Conservation (phyloP, 2,888 invertebrate species). For the Lycaena phlaeas region DNA sequence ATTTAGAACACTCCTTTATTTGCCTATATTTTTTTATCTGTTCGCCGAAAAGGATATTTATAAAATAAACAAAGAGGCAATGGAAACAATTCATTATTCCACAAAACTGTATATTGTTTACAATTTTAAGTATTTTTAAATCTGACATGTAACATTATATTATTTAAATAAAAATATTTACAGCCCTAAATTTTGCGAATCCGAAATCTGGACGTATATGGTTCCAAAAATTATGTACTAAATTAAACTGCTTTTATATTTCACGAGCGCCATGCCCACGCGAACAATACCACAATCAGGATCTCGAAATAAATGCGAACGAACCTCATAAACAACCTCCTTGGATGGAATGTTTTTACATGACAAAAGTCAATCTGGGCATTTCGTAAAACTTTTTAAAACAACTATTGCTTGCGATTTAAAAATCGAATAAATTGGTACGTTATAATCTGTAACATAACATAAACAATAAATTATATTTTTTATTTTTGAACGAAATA, state of each 20-base stretch:
- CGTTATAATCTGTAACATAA: neutral
- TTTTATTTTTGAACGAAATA: neutral
- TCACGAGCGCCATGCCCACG: constrained; percentile 25
- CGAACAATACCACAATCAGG: constrained; percentile 16
- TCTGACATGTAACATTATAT: neutral
- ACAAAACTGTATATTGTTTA: neutral
- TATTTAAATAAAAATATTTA: neutral
- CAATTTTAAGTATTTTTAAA: neutral
- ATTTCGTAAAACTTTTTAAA: neutral
- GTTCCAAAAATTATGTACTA: constrained; percentile 2
- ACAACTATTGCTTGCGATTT: neutral
- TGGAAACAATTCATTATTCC: neutral
- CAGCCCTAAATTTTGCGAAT: neutral
- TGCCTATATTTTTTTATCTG: no score
- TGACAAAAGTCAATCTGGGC: neutral
- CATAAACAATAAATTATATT: neutral
- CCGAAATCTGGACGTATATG: neutral
- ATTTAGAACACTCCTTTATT: no score
- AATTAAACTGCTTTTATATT: constrained; percentile 15
- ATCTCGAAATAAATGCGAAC: constrained; percentile 20
- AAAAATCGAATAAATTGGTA: neutral
- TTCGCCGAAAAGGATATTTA: no score
- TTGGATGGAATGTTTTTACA: neutral
- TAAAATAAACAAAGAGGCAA: no score
- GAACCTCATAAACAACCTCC: constrained; percentile 12